Conservation (phyloP, 2,113 vertebrate species). For the Melanerpes formicivorus region DNA sequence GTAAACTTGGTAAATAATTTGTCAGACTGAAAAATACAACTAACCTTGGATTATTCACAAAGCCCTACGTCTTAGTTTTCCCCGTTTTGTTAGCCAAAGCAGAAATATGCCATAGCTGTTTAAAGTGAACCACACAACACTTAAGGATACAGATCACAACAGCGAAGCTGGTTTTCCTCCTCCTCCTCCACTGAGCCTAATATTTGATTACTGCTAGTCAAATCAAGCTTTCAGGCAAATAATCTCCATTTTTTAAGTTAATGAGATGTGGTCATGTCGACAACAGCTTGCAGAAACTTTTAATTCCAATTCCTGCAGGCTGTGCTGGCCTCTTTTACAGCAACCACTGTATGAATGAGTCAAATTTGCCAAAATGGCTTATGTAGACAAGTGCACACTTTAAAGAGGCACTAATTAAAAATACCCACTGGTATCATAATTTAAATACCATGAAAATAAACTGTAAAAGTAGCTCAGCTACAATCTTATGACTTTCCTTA, state of each 20-base stretch:
- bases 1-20: slow-evolving; percentile 71
- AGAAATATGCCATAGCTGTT: slow-evolving; percentile 77
- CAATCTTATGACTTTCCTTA: slow-evolving; percentile 73
- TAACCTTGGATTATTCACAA: slow-evolving; percentile 73
- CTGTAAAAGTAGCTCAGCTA: slow-evolving; percentile 77
- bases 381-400: slow-evolving; percentile 82
- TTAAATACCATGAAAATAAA: slow-evolving; percentile 86
- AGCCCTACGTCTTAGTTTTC: slow-evolving; percentile 55
- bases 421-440: slow-evolving; percentile 85
- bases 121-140: slow-evolving; percentile 75
- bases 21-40: slow-evolving; percentile 74
- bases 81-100: slow-evolving; percentile 75
- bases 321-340: slow-evolving; percentile 82
- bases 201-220: slow-evolving; percentile 85
- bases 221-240: slow-evolving; percentile 85
- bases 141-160: slow-evolving; percentile 72
- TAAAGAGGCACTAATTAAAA: slow-evolving; percentile 82
- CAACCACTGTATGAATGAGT: slow-evolving; percentile 80
- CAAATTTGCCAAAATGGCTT: slow-evolving; percentile 84
- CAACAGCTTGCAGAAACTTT: slow-evolving; percentile 86
- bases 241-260: slow-evolving; percentile 85
- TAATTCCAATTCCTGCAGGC: slow-evolving; percentile 83
- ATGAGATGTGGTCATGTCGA: slow-evolving; percentile 83
- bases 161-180: slow-evolving; percentile 49
- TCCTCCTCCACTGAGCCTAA: slow-evolving; percentile 69